Evolutionary conservation across 2,797 vertebrate genomes (phyloP).

Genomic region (Chelon labrosus): DNA sequence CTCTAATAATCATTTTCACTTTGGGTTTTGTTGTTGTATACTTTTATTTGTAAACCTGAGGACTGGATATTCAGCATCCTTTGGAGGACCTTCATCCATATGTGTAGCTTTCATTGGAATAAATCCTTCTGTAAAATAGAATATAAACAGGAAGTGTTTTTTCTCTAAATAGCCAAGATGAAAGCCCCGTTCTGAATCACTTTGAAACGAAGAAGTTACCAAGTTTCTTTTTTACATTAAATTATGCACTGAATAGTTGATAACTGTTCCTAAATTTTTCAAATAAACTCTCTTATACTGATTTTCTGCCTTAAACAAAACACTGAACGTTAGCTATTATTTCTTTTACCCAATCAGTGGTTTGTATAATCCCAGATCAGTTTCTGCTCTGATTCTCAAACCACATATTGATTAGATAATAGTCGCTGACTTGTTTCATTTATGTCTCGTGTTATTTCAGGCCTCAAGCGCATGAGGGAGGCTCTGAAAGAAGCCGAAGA

Average conservation of each 20-base stretch:
- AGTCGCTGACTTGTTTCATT: conserved; percentile 17
- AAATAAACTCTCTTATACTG: neutral
- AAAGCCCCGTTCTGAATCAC: neutral
- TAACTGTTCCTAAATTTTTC: neutral
- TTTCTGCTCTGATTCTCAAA: conserved; percentile 1
- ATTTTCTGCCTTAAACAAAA: neutral
- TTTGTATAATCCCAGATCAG: conserved; percentile 4
- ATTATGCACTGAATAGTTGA: neutral
- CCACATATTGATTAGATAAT: conserved; percentile 29
- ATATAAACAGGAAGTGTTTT: too few species aligned
- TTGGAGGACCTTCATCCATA: neutral
- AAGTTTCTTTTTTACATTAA: neutral
- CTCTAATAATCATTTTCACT: neutral
- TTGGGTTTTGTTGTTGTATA: neutral
- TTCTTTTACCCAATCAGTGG: neutral
- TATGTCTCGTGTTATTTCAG: conserved; percentile 77
- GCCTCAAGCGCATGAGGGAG: conserved; percentile 89
- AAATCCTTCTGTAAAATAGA: too few species aligned
- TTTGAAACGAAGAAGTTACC: neutral
- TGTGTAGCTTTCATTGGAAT: neutral
- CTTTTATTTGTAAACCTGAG: neutral
- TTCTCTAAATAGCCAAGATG: neutral
- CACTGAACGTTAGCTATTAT: conserved; percentile 8
- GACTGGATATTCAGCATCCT: neutral
- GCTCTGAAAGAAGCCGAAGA: conserved; percentile 83